Evolutionary conservation across 1,140 invertebrate species (phyloP).

Genomic region (Musca domestica): DNA sequence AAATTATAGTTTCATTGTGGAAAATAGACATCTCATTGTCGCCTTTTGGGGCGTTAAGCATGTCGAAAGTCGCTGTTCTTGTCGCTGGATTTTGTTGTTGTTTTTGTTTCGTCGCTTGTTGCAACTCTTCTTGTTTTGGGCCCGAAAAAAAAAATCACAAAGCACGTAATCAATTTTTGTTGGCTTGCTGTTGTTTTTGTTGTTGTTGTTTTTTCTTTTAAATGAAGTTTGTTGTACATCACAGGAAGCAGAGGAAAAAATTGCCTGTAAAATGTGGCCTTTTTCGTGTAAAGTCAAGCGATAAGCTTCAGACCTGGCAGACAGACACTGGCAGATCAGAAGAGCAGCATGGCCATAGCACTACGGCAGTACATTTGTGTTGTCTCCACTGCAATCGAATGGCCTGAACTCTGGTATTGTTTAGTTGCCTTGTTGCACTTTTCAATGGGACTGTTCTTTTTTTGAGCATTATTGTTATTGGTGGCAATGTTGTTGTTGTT

Average conservation of each 20-base stretch:
- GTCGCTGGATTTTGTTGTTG: constrained; percentile 37
- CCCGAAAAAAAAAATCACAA: constrained; percentile 25
- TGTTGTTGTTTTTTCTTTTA: constrained; percentile 1
- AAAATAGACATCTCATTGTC: constrained; percentile 53
- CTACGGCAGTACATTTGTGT: too few species aligned
- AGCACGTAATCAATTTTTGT: constrained; percentile 20
- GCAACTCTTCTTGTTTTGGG: constrained; percentile 20
- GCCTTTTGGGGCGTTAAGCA: constrained; percentile 38
- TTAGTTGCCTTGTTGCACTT: too few species aligned
- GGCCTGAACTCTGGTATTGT: too few species aligned
- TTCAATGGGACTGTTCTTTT: too few species aligned
- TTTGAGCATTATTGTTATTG: too few species aligned
- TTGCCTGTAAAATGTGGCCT: constrained; percentile 9
- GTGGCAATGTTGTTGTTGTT: too few species aligned
- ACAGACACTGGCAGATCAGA: background rate
- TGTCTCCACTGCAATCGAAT: too few species aligned
- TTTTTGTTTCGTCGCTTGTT: constrained; percentile 18
- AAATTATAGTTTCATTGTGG: constrained; percentile 19
- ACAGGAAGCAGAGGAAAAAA: too few species aligned
- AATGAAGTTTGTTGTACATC: background rate
- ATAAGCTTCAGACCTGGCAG: constrained; percentile 9
- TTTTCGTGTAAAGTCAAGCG: constrained; percentile 29
- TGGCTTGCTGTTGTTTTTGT: background rate
- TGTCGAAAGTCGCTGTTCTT: constrained; percentile 41
- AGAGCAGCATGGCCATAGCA: too few species aligned